Evolutionary conservation across 2,888 invertebrate genomes (phyloP).

Genomic region (Caenorhabditis sp.): DNA sequence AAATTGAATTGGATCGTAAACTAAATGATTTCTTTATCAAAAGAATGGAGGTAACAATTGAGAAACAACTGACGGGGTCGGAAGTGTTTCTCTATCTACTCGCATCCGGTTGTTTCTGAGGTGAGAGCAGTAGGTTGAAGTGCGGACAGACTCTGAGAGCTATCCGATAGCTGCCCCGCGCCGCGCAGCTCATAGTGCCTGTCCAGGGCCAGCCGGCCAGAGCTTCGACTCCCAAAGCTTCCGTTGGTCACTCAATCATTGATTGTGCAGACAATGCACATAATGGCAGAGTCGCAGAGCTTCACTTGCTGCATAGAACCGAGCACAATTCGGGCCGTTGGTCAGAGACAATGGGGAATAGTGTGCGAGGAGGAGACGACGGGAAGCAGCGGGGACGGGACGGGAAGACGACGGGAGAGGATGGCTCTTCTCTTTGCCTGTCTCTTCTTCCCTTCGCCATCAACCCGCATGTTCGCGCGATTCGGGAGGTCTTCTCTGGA

Average conservation of each 20-base stretch:
- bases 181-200: slow-evolving; percentile 22
- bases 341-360: slow-evolving; percentile 48
- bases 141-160: slow-evolving; percentile 54
- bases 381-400: slow-evolving; percentile 24
- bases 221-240: slow-evolving; percentile 2
- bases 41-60: neutral
- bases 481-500: slow-evolving; percentile 59
- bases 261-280: slow-evolving; percentile 56
- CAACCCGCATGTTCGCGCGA: slow-evolving; percentile 57
- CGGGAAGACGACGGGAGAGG: slow-evolving; percentile 37
- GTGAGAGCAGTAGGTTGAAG: slow-evolving; percentile 47
- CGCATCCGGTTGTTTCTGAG: slow-evolving; percentile 31
- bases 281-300: slow-evolving; percentile 52
- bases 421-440: slow-evolving; percentile 1
- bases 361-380: neutral
- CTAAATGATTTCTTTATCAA: no score
- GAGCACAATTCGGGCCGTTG: slow-evolving; percentile 35
- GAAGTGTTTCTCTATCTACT: slow-evolving; percentile 4
- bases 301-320: slow-evolving; percentile 14
- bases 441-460: slow-evolving; percentile 16
- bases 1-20: no score
- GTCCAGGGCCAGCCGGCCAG: slow-evolving; percentile 19
- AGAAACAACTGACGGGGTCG: neutral
- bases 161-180: slow-evolving; percentile 60
- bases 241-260: slow-evolving; percentile 64